Base-by-base conservation (phyloP, 2,797 vertebrate species). In the Orestias chungarensis region DNA sequence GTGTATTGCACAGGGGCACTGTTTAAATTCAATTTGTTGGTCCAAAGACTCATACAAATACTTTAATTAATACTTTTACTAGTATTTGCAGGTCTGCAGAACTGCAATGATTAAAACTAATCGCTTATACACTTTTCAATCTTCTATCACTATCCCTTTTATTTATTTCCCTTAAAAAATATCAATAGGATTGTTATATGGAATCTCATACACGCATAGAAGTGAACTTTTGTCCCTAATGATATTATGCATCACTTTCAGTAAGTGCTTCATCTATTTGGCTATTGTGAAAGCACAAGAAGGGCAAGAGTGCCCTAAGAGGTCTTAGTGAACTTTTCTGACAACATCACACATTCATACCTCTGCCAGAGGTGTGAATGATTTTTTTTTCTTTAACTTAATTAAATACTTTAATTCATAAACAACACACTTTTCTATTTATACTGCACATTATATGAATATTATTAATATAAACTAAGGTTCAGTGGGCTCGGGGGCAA, bases 181-280 rank as follows among this genome's bases (percentile, higher is more conserved):
- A 38, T 31, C 54, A 23, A 25, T 40, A 4, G 49, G 3, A 23
- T 14, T 44, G 43, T 52, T 47, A 23, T 11, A 18, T 57, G 23
- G 76, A 73, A 77, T 64, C 57, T 62, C 80, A 18, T 64, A 42
- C 23, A 71, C 80, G 9, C 55, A 42, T n/a, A 71, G 50, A 74
- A 69, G 31, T 66, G 64, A 68, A 85, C 85, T 29, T 80, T 65
- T 83, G 71, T 80, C 86, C 76, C 18, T 23, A 49, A 50, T 75
- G 76, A 88, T 81, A 80, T 86, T 84, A 78, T 70, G 64, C 82
- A 83, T 88, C 80, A 82, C 71, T 73, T 68, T 82, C 71, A 62
- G 62, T 75, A 69, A 62, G 62, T 72, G 71, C 75, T 84, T 82
- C 78, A 75, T 81, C 52, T 46, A 64, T 86, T 80, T 83, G 85